Base-by-base conservation (phyloP, 2,113 vertebrate genomes). In the Oncorhynchus nerka region DNA sequence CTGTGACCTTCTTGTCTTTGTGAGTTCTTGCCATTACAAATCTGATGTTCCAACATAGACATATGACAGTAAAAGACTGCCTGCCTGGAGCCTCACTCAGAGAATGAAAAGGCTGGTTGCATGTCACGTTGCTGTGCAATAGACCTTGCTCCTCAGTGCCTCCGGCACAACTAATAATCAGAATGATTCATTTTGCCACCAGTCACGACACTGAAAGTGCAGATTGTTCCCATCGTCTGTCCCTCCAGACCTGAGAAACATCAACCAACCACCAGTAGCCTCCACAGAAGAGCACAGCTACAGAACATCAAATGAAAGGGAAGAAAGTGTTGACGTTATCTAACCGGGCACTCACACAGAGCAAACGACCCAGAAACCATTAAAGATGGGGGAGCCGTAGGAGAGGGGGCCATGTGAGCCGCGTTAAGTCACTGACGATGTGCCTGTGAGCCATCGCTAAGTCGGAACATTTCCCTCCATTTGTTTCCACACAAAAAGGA, bases 1-100 rank as follows among this genome's bases (percentile, higher is more conserved):
- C 74, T 57, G 69, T 57, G 71, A 72, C 66, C 69, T n/a, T 57
- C 76, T 81, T 78, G 78, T 79, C 78, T 81, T 64, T 20, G 74
- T 62, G 81, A 72, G 71, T 81, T 48, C 34, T 51, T 68, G 32
- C 49, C 4, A 74, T 83, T 76, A 73, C 78, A 89, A 85, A 87
- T 82, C 78, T 81, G 26, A 85, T 70, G 79, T 79, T 80, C 55
- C 71, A 32, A 30, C 77, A 78, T 67, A 57, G 30, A 16, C 64
- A 66, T 8, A 28, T 6, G 26, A 24, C 9, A 26, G 64, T 6
- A 71, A 71, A 9, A 39, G 74, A 80, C 59, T 78, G 77, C 75
- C 77, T 57, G 79, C 62, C n/a, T 7, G 32, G 16, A 59, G 69
- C 51, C 19, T 45, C 39, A 45, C 39, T 45, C 39, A 45, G 39